These are phyloP conservation scores for Deroplatys truncata DNA, from an alignment of 2,888 invertebrate species.

Conservation along the genomic window DNA sequence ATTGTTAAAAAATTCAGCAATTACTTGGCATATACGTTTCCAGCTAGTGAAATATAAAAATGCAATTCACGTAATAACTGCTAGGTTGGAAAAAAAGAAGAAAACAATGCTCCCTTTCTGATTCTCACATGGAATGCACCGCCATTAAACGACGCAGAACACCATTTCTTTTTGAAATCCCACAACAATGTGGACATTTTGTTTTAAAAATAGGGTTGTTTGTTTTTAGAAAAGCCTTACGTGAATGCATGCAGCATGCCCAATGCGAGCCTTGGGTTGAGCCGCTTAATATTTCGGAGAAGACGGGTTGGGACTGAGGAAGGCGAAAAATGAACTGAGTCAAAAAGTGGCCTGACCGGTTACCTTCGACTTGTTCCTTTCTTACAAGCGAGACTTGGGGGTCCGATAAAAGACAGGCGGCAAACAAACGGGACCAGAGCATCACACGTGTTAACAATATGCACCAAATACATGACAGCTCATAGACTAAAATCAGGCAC, in stretches of 20 bases:
- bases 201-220: neutral
- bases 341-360: neutral
- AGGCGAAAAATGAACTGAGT: neutral
- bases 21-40: neutral
- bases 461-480: too few species aligned
- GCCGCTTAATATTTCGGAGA: neutral
- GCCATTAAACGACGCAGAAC: neutral
- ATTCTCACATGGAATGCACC: neutral
- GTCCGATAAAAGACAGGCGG: neutral
- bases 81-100: neutral
- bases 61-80: neutral
- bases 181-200: neutral
- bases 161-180: neutral
- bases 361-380: neutral
- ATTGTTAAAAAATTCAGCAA: neutral
- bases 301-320: neutral
- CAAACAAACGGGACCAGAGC: neutral
- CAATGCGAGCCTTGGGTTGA: neutral
- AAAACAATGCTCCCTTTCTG: neutral
- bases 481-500: too few species aligned
- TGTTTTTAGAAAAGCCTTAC: neutral
- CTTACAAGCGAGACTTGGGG: neutral
- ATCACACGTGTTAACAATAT: neutral
- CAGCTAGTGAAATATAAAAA: neutral
- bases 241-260: neutral